Base-by-base conservation (phyloP, 2,888 invertebrate genomes). In the Drosophila histrio region DNA sequence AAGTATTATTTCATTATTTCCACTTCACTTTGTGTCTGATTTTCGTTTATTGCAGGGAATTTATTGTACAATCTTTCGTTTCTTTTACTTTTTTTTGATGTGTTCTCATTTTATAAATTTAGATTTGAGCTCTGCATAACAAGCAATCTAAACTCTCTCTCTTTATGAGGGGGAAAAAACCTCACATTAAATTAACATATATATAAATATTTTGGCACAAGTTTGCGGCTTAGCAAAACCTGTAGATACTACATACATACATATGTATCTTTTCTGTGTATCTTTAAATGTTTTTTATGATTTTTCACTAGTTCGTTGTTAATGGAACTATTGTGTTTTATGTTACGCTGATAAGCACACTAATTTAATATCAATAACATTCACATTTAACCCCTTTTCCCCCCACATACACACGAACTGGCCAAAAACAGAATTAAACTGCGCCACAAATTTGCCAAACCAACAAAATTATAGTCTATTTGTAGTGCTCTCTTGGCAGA, bases 361-460 rank as follows among this genome's bases (percentile, higher is more conserved):
- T 13, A 30, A 38, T 28, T 15, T 44, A 8, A 2, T 24, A 47
- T 28, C n/a, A 30, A 54, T 32, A 46, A 39, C 24, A 50, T 32
- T 17, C 21, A 36, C 41, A 39, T 57, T 44, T 60, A 24, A 30
- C 59, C 58, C 24, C 28, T 44, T 24, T 41, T 13, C 22, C 28
- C 11, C 6, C 17, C 43, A 60, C 41, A 57, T 57, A 60, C 57
- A 53, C 72, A 59, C 26, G 44, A 71, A 57, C 61, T 61, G 56
- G 43, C 46, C 70, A 66, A 71, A 70, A 79, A 43, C 64, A 34
- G 49, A 83, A 71, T 69, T 46, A 71, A 87, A 83, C 83, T 83
- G 84, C 83, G 87, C 67, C 79, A 64, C 63, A 68, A 71, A 54
- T 74, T 87, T 44, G 82, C 82, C 63, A 78, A 85, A 46, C 54